Evolutionary conservation across 1,140 invertebrate species (phyloP), one percentile per base, ranked within the genome.

Genomic region (Cotesia chilonis): DNA sequence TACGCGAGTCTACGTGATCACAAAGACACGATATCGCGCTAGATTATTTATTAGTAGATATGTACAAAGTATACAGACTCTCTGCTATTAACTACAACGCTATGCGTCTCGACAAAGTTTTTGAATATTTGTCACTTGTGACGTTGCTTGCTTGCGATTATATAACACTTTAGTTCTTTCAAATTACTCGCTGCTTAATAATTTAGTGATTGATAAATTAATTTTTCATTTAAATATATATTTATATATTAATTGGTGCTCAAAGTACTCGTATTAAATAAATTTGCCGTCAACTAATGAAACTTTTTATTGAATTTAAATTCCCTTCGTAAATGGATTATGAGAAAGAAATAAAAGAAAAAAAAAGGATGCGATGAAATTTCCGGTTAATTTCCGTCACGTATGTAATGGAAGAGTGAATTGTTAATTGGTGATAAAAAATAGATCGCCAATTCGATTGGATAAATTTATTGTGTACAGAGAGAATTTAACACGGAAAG

Each of bases 21-120:
- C 63, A 14, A 65, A 41, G 63, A 41, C 38, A 41, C 36, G 12
- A 12, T 4, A 10, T n/a, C 54, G 17, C 41, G 10, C 2, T 47
- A 57, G n/a, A 17, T 57, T 14, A 17, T 57, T 57, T 14, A 14
- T 57, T 57, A 14, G 6, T 57, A 57, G 54, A 57, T 57, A 57
- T 57, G 54, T 57, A 57, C 54, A 57, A 17, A 57, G 54, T 57
- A 57, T 57, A 57, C 54, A 57, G 54, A 17, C 6, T 57, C n/a
- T 57, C 6, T 57, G n/a, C 6, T 57, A 14, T 6, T 52, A 57
- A 57, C 14, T 14, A 57, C 5, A 2, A 14, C 17, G 51, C 9
- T 12, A 47, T 47, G 5, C 28, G 28, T 28, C 28, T 28, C 1
- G 28, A 28, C 28, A 20, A 14, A 57, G n/a, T 17, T 57, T 17